Evolutionary conservation across 2,113 vertebrate genomes (phyloP), one percentile per base, ranked within the genome.

Genomic region (Psephotus haematonotus): DNA sequence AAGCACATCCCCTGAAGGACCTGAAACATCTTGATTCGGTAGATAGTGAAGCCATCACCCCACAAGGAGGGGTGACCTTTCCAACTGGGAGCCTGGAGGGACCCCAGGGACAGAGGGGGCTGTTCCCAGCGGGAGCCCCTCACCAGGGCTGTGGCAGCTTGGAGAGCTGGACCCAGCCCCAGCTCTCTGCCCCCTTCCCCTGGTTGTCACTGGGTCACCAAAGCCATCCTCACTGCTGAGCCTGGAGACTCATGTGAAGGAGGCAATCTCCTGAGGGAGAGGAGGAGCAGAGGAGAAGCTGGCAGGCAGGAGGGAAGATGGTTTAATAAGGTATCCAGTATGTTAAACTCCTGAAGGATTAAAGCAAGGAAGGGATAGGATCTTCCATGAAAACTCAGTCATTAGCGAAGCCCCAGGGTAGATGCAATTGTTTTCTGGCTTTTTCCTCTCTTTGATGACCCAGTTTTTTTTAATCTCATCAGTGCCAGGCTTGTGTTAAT

Each of bases 401-500:
- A 41, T 75, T 85, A 97, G 60, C 20, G 44, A 92, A 95, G 80
- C 83, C 75, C 4, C 7, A 92, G 88, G 82, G 92, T 50, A 92
- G 91, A 96, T 65, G 53, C 55, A 90, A 68, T 86, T 96, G 91
- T 93, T 97, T 97, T 92, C 52, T 86, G 44, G 1, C 50, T 86
- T 92, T 92, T 67, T 67, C 85, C 41, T 67, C 79, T 53, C 95
- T 97, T 96, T 96, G 93, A 78, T 96, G 97, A 94, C 85, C 83
- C 86, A 94, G 90, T 84, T 97, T 91, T 91, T 94, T 95, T 95
- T 74, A 50, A 85, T 95, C 82, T 95, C 92, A 72, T 80, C 95
- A 59, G 82, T 82, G 50, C 82, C 68, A 64, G 86, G 86, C 71
- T 94, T 84, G 86, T 68, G 71, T 97, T 95, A 95, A 97, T 93